Conservation (phyloP, 2,888 invertebrate genomes). For the Lasioglossum zephyrum region DNA sequence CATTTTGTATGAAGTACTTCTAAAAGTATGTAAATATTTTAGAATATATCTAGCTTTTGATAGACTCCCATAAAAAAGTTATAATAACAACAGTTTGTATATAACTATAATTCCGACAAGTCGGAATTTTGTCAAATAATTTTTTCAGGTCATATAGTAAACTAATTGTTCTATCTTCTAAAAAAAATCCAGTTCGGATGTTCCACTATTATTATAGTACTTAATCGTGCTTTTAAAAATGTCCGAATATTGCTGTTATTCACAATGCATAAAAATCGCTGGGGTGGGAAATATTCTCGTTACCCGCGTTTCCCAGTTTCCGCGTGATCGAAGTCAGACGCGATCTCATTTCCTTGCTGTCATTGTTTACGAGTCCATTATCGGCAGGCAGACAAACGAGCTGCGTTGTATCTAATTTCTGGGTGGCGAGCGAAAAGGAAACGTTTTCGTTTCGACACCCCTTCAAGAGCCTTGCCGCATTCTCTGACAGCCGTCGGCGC, state of each 20-base stretch:
- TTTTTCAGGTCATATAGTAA: too few relatives aligned
- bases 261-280: neutral
- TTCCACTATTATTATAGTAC: neutral
- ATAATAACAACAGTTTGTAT: too few relatives aligned
- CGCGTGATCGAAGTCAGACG: conserved; percentile 4
- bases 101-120: too few relatives aligned
- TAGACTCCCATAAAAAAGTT: too few relatives aligned
- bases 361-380: conserved; percentile 52
- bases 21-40: neutral
- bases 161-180: too few relatives aligned
- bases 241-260: too few relatives aligned
- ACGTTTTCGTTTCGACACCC: conserved; percentile 68
- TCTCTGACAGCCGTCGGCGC: conserved; percentile 64
- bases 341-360: conserved; percentile 28
- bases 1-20: neutral
- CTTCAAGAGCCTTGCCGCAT: conserved; percentile 44
- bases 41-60: neutral
- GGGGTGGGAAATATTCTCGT: neutral
- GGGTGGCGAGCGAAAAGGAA: conserved; percentile 58
- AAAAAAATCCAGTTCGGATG: neutral
- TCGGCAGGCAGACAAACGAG: conserved; percentile 40
- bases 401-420: conserved; percentile 63
- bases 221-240: neutral
- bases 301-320: conserved; percentile 12
- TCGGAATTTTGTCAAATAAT: too few relatives aligned